phyloP scores from a whole-genome alignment of 2,888 invertebrate species.

The Lasioglossum leucozonium region DNA sequence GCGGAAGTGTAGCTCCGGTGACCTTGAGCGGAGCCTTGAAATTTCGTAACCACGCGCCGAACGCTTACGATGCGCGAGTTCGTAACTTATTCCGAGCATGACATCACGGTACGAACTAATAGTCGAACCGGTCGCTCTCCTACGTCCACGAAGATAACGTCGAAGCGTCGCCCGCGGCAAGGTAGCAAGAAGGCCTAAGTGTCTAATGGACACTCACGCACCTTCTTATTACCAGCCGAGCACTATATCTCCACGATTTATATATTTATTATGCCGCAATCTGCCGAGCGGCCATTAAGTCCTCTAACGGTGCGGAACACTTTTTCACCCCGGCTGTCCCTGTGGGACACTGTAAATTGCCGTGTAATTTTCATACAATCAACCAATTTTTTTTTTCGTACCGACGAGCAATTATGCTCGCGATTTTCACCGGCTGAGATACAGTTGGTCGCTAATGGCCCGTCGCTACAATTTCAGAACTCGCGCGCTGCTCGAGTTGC shows the following conservation, averaged over 20 bases:
- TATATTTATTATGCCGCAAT: conserved; percentile 21
- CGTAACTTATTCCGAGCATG: conserved; percentile 80
- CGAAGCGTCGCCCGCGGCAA: conserved; percentile 76
- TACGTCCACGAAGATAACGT: conserved; percentile 57
- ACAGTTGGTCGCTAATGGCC: not conserved
- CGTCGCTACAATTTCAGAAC: not conserved
- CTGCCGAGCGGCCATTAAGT: not conserved
- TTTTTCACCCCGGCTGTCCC: not conserved
- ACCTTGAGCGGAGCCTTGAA: conserved; percentile 72
- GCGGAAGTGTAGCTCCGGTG: conserved; percentile 50
- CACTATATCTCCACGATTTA: conserved; percentile 18
- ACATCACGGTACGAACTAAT: conserved; percentile 77
- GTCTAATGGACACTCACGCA: conserved; percentile 61
- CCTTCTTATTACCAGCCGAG: conserved; percentile 32
- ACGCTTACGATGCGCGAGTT: conserved; percentile 65
- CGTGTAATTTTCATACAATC: conserved; percentile 2
- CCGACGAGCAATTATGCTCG: not conserved
- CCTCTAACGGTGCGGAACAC: not conserved
- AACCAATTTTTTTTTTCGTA: not conserved
- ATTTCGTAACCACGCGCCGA: conserved; percentile 78
- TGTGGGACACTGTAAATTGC: not conserved
- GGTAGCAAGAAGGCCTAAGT: conserved; percentile 73
- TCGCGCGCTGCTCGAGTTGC: not conserved
- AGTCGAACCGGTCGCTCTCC: conserved; percentile 72
- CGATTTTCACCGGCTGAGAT: not conserved